phyloP scores from a whole-genome alignment of 2,797 vertebrate genomes.

The Chelonia mydas region DNA sequence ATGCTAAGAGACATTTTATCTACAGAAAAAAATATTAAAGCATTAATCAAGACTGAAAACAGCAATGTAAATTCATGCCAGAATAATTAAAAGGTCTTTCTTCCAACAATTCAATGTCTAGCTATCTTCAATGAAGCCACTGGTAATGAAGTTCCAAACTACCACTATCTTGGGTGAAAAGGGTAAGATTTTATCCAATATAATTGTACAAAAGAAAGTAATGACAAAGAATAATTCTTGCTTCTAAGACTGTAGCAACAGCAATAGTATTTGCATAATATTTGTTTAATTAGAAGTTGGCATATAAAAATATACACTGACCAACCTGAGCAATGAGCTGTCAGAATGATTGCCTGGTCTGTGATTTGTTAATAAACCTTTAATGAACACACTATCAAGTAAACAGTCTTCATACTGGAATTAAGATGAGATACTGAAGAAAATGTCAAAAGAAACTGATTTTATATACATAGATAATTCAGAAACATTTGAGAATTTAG shows the following conservation, averaged over 20 bases:
- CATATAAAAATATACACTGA: not conserved
- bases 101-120: not conserved
- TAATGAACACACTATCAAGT: not conserved
- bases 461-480: not conserved
- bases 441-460: not conserved
- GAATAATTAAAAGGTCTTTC: not conserved
- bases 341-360: not conserved
- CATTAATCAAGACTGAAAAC: not conserved
- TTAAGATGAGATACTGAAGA: not conserved
- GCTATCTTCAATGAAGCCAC: not conserved
- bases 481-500: not conserved
- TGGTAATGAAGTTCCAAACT: not conserved
- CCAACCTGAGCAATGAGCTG: not conserved
- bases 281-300: not conserved
- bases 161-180: not conserved
- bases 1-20: not conserved
- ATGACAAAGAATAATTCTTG: accelerated
- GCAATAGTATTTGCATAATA: not conserved
- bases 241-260: not conserved
- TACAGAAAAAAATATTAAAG: not conserved
- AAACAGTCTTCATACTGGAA: not conserved
- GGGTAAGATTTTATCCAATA: accelerated
- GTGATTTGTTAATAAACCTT: not conserved
- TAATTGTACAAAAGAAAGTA: not conserved
- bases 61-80: not conserved